Evolutionary conservation across 2,888 invertebrate species (phyloP), one percentile per base, ranked within the genome.

Genomic region (Habroteleia sp.): DNA sequence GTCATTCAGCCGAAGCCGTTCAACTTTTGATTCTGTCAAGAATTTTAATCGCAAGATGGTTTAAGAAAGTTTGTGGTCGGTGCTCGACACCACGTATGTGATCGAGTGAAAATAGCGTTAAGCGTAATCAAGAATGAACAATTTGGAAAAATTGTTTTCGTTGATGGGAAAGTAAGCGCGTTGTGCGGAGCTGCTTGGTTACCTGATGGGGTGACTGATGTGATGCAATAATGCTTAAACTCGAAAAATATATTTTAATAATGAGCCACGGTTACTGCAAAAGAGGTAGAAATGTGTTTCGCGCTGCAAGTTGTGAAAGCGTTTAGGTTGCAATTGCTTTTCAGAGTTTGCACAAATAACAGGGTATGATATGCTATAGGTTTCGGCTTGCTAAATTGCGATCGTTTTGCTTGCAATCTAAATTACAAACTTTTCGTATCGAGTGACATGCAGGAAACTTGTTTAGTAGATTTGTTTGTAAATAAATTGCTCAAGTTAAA

Each of bases 21-120:
- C 62, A 62, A 48, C 68, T 68, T 69, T 69, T 69, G 52, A 52
- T 60, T 41, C 29, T 41, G 60, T 52, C 44, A 23, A 52, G 44
- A 60, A 62, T 62, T 44, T 69, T 60, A 69, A 69, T 60, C 52
- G 39, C 56, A 25, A 50, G 58, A 68, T 68, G 48, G 60, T 42
- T 31, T 10, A 44, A 16, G 60, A 62, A 52, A 52, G 37, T 35
- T 52, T 69, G 69, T 27, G 60, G 60, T 60, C 60, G 17, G 2
- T 14, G 33, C 27, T 31, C 44, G 27, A 60, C 39, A 58, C 56
- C 58, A 39, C 52, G 54, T 8, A 50, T 52, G 37, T 62, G 71
- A 62, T 62, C 29, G 14, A 0, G 29, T 13, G 14, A 16, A 29
- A 11, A 37, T 25, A 25, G 11, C 39, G 50, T 41, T 58, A 54